Conservation (phyloP, 2,797 vertebrate genomes). For the Ptychadena robeensis region DNA sequence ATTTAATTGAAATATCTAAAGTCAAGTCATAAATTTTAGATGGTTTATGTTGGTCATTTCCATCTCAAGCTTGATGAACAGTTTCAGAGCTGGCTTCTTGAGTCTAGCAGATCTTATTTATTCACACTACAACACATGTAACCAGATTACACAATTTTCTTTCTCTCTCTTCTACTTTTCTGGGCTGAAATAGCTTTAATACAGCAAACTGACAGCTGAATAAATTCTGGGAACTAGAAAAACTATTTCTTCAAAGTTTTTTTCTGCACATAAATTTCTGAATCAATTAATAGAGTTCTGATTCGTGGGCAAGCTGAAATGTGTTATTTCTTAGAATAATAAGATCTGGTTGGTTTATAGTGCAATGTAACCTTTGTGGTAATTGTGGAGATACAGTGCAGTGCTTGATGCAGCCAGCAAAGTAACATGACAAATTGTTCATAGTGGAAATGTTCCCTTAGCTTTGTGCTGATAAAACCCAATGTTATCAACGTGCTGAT, state of each 20-base stretch:
- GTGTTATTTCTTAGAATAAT: conserved; percentile 34
- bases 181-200: not conserved
- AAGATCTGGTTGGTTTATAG: conserved; percentile 29
- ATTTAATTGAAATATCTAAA: not conserved
- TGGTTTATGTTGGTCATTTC: not conserved
- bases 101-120: not conserved
- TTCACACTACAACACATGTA: not conserved
- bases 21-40: not conserved
- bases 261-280: conserved; percentile 12
- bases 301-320: not conserved
- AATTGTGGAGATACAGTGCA: not conserved
- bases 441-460: conserved; percentile 10
- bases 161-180: conserved; percentile 8
- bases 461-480: conserved; percentile 14
- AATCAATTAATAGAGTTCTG: conserved; percentile 15
- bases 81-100: not conserved
- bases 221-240: conserved; percentile 8
- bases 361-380: conserved; percentile 11
- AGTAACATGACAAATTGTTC: conserved; percentile 20
- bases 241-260: conserved; percentile 10
- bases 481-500: conserved; percentile 12
- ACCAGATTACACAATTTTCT: conserved; percentile 9
- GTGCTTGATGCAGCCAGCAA: not conserved
- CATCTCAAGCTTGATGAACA: not conserved
- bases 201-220: conserved; percentile 13